Evolutionary conservation across 2,888 invertebrate species (phyloP).

Genomic region (Amphipyra tragopoginis): DNA sequence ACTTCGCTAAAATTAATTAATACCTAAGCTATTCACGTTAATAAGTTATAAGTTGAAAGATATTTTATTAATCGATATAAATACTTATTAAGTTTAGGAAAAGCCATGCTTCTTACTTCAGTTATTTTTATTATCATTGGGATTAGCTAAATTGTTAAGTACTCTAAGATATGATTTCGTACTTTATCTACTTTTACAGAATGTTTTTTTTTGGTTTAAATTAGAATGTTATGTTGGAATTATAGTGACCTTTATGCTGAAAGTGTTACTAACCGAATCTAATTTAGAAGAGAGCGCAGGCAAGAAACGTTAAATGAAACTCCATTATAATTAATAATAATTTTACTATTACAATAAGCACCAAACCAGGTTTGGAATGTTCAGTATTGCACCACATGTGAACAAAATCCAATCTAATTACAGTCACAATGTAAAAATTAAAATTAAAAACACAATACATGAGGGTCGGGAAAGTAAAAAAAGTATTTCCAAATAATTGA

Average conservation of each 20-base stretch:
- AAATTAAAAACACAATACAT: constrained; percentile 44
- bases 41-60: constrained; percentile 78
- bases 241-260: constrained; percentile 85
- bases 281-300: constrained; percentile 72
- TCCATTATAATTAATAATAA: constrained; percentile 78
- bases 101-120: constrained; percentile 67
- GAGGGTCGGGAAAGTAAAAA: constrained; percentile 62
- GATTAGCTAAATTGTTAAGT: constrained; percentile 59
- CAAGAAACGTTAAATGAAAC: constrained; percentile 82
- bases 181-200: constrained; percentile 39
- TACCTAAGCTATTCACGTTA: constrained; percentile 75
- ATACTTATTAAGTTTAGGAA: constrained; percentile 73
- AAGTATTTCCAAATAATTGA: constrained; percentile 58
- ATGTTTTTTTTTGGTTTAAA: constrained; percentile 39
- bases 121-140: constrained; percentile 56
- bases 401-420: constrained; percentile 79
- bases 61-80: constrained; percentile 71
- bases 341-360: constrained; percentile 87
- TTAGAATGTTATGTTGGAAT: constrained; percentile 51
- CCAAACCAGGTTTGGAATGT: constrained; percentile 89
- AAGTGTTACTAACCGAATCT: constrained; percentile 47
- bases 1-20: constrained; percentile 66
- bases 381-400: constrained; percentile 87
- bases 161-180: constrained; percentile 62
- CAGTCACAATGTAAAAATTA: constrained; percentile 70